Evolutionary conservation across 2,113 vertebrate species (phyloP).

Genomic region (Prinia subflava): DNA sequence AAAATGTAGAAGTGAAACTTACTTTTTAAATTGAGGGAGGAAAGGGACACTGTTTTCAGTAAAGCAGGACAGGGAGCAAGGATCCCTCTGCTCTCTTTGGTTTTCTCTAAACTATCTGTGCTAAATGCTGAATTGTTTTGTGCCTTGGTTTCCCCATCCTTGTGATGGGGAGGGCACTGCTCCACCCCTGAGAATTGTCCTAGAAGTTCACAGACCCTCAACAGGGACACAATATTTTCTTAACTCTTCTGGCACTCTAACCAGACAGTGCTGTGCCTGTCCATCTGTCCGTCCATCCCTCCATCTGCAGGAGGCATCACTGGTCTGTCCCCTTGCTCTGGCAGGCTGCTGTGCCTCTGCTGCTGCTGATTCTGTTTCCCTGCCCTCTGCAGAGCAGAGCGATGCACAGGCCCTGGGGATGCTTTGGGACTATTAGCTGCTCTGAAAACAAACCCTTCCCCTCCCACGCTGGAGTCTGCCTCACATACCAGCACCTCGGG

Average conservation of each 20-base stretch:
- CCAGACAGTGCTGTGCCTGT: not conserved
- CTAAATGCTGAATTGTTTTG: not conserved
- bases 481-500: not conserved
- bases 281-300: not conserved
- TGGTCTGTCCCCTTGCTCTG: not conserved
- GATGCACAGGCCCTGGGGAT: not conserved
- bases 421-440: not conserved
- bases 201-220: not conserved
- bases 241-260: not conserved
- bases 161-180: not conserved
- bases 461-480: not conserved
- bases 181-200: not conserved
- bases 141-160: not conserved
- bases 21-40: not conserved
- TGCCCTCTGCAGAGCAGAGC: not conserved
- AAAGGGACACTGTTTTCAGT: not conserved
- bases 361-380: not conserved
- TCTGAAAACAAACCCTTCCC: slow-evolving; percentile 29
- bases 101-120: not conserved
- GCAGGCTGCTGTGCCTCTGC: not conserved
- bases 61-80: not conserved
- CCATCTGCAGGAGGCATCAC: not conserved
- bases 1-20: not conserved
- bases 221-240: not conserved
- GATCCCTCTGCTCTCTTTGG: not conserved